Evolutionary conservation across 2,888 invertebrate genomes (phyloP).

Genomic region (Dromius quadrimaculatus): DNA sequence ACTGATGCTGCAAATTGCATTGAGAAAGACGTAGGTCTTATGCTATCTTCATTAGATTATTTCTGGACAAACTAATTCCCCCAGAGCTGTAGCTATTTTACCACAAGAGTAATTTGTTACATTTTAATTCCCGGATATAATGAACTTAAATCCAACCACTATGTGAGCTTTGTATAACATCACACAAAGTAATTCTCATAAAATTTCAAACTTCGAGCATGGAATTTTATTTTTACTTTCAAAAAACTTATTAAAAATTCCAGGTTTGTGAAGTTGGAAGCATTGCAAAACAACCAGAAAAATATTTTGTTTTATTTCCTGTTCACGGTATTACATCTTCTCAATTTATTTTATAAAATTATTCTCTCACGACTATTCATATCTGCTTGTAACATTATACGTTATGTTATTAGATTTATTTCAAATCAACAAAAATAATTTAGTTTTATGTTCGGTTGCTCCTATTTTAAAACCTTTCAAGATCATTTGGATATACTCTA

Average conservation of each 20-base stretch:
- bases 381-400: too few species aligned
- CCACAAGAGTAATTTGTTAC: background rate
- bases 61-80: too few species aligned
- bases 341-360: too few species aligned
- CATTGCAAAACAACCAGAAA: background rate
- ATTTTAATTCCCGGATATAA: slow-evolving; percentile 13
- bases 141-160: slow-evolving; percentile 31
- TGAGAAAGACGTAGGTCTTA: too few species aligned
- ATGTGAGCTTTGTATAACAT: slow-evolving; percentile 18
- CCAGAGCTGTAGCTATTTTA: background rate
- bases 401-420: too few species aligned
- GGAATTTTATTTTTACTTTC: slow-evolving; percentile 10
- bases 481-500: background rate
- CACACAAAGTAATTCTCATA: slow-evolving; percentile 21
- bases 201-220: slow-evolving; percentile 2
- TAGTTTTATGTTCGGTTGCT: too few species aligned
- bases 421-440: too few species aligned
- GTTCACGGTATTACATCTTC: too few species aligned
- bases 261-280: background rate
- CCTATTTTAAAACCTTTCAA: too few species aligned
- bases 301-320: background rate
- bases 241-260: slow-evolving; percentile 36
- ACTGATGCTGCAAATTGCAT: slow-evolving; percentile 21
- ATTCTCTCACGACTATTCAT: too few species aligned
- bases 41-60: too few species aligned